These are phyloP conservation scores for Cydia pomonella DNA, from an alignment of 1,140 invertebrate species.

Conservation along the genomic window DNA sequence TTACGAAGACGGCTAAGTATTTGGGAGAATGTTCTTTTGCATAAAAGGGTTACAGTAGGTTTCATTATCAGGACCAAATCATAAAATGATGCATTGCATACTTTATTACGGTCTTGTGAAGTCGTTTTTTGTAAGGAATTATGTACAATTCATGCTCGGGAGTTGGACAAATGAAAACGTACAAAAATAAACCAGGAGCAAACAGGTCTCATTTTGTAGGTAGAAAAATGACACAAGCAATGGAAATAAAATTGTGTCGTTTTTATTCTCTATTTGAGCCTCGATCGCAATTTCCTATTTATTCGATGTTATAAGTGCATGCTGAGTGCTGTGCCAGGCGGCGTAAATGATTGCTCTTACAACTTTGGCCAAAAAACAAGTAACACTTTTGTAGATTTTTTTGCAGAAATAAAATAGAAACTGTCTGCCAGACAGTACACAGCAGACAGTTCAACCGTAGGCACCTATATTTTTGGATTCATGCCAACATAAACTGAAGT, in stretches of 20 bases:
- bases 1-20: too few species aligned
- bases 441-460: neutral
- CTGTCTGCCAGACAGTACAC: neutral
- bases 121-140: too few species aligned
- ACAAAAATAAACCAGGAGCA: too few species aligned
- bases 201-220: too few species aligned
- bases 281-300: neutral
- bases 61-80: too few species aligned
- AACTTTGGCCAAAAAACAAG: neutral
- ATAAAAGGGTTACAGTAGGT: too few species aligned
- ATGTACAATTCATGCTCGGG: too few species aligned
- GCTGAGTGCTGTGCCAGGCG: neutral
- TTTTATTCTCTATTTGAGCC: too few species aligned
- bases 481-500: constrained; percentile 15
- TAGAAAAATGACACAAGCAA: neutral
- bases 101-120: too few species aligned
- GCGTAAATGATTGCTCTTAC: neutral
- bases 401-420: neutral
- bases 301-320: neutral
- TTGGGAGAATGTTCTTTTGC: too few species aligned
- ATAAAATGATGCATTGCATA: too few species aligned
- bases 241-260: neutral
- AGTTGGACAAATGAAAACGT: too few species aligned
- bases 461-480: constrained; percentile 2
- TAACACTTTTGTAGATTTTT: neutral